These are phyloP conservation scores for Rotaria socialis DNA, from an alignment of 2,888 invertebrate species.

Conservation along the genomic window DNA sequence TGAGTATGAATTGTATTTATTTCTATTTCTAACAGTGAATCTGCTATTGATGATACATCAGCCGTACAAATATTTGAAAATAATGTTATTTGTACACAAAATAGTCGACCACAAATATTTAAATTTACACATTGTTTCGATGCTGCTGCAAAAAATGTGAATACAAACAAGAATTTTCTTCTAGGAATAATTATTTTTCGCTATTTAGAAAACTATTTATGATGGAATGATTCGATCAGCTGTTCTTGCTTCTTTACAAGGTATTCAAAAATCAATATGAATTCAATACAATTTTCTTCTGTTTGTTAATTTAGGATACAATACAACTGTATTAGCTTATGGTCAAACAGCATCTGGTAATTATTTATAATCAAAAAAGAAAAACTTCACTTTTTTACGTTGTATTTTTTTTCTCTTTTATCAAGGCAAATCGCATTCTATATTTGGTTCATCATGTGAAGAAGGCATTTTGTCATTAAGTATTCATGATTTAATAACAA, in stretches of 20 bases:
- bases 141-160: neutral
- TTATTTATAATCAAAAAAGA: neutral
- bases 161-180: neutral
- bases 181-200: no score
- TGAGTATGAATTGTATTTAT: neutral
- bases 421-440: slow-evolving; percentile 9
- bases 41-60: neutral
- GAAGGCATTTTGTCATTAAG: slow-evolving; percentile 5
- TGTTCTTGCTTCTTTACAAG: slow-evolving; percentile 18
- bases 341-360: slow-evolving; percentile 32
- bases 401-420: neutral
- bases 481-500: slow-evolving; percentile 25
- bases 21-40: neutral
- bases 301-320: neutral
- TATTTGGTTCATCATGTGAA: slow-evolving; percentile 31
- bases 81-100: slow-evolving; percentile 23
- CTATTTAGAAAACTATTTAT: neutral
- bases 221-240: slow-evolving; percentile 36
- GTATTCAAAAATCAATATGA: neutral
- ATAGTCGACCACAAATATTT: slow-evolving; percentile 3
- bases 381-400: no score
- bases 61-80: slow-evolving; percentile 14
- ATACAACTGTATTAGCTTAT: slow-evolving; percentile 10
- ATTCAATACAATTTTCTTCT: neutral
- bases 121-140: slow-evolving; percentile 16